Conservation (phyloP, 1,140 invertebrate genomes). For the Ganaspis sp. region DNA sequence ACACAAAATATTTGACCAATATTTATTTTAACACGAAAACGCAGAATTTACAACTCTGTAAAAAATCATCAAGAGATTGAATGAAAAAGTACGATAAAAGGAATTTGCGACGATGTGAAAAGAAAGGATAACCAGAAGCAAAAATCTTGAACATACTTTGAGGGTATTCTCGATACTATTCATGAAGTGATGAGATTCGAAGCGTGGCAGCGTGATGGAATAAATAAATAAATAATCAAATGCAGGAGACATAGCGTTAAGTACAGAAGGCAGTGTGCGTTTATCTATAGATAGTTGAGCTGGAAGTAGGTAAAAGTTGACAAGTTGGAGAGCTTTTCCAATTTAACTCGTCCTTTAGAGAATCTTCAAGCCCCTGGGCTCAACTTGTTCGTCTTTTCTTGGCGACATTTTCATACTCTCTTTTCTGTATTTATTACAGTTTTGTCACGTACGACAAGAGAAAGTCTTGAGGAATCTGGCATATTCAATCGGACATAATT, state of each 20-base stretch:
- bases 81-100: too few relatives aligned
- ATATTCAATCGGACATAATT: background rate
- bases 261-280: conserved; percentile 3
- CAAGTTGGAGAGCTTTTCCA: conserved; percentile 74
- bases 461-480: background rate
- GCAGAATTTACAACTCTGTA: too few relatives aligned
- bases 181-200: conserved; percentile 65
- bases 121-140: background rate
- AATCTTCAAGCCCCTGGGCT: conserved; percentile 46
- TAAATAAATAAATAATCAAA: conserved; percentile 68
- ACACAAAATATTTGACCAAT: too few relatives aligned
- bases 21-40: too few relatives aligned
- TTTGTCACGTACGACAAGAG: conserved; percentile 42
- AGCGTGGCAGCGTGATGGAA: conserved; percentile 63
- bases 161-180: conserved; percentile 56
- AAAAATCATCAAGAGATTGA: too few relatives aligned
- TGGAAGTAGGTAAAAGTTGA: conserved; percentile 64
- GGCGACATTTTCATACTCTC: conserved; percentile 28
- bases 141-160: conserved; percentile 38
- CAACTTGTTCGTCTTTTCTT: conserved; percentile 41
- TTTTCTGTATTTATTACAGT: conserved; percentile 49
- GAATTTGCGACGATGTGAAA: too few relatives aligned
- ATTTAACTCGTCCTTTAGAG: conserved; percentile 71
- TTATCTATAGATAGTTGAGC: conserved; percentile 34
- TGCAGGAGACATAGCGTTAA: conserved; percentile 32